Conservation (phyloP, 2,888 invertebrate genomes). For the Phytoseiulus persimilis region DNA sequence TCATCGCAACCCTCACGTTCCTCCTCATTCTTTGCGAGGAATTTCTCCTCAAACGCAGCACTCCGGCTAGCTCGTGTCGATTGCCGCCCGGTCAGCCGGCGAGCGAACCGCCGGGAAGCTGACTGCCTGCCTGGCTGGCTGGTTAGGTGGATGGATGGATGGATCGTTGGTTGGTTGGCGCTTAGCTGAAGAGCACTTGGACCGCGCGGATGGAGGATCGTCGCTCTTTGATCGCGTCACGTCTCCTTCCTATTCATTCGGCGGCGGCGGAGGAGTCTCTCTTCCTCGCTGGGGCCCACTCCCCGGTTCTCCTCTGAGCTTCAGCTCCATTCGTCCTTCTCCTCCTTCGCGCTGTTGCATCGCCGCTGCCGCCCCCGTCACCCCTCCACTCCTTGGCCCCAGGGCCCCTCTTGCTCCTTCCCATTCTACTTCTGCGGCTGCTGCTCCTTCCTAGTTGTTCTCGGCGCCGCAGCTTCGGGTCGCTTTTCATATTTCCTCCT, state of each 20-base stretch:
- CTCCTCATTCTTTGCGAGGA: neutral
- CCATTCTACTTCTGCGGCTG: neutral
- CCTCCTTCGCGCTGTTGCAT: neutral
- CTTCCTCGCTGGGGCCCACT: neutral
- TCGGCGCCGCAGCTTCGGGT: neutral
- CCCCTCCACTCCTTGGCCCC: neutral
- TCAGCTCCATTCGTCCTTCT: neutral
- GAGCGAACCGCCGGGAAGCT: neutral
- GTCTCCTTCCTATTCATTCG: conserved; percentile 8
- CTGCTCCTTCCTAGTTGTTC: neutral
- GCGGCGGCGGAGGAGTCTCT: neutral
- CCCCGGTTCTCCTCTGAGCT: neutral
- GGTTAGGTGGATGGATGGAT: neutral
- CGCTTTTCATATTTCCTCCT: neutral
- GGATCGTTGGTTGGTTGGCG: neutral
- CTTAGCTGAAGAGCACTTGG: neutral
- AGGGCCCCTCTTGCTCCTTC: neutral
- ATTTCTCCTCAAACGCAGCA: neutral
- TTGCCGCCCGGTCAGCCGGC: neutral
- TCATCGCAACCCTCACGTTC: neutral
- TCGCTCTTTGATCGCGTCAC: conserved; percentile 32
- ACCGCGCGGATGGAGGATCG: neutral
- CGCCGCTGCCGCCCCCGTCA: neutral
- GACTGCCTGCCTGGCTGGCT: neutral
- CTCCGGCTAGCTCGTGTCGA: neutral